phyloP scores from a whole-genome alignment of 2,797 vertebrate genomes.

The Echiichthys vipera region DNA sequence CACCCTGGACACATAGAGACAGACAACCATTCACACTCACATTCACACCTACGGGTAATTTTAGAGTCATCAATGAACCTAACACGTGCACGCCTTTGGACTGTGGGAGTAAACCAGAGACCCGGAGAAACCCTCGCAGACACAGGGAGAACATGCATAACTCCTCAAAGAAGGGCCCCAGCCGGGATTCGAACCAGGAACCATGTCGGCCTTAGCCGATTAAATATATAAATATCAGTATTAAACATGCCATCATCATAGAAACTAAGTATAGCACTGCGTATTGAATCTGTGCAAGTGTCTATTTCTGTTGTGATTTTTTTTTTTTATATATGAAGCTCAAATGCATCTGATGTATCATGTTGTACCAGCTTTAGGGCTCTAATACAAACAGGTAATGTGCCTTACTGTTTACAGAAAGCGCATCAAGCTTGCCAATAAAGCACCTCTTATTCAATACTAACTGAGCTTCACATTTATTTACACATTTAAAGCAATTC shows the following conservation, averaged over 20 bases:
- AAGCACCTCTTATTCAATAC: conserved; percentile 14
- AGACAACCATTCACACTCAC: too few species aligned
- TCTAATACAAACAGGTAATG: not conserved
- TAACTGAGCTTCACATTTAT: not conserved
- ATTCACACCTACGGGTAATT: too few species aligned
- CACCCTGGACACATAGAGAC: too few species aligned
- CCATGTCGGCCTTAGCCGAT: too few species aligned
- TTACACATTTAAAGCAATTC: not conserved
- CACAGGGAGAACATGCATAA: too few species aligned
- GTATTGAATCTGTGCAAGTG: not conserved
- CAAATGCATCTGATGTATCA: not conserved
- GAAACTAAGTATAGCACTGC: not conserved
- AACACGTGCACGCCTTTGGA: too few species aligned
- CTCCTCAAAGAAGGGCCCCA: too few species aligned
- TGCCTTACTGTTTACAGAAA: conserved; percentile 12
- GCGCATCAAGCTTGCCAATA: conserved; percentile 40
- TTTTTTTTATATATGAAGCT: conserved; percentile 21
- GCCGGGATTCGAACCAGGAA: too few species aligned
- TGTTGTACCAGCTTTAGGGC: not conserved
- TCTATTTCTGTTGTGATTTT: not conserved
- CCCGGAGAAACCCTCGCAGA: too few species aligned
- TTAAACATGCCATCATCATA: conserved; percentile 10
- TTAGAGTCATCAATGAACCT: too few species aligned
- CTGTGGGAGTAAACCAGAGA: too few species aligned
- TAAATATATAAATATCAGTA: too few species aligned